Base-by-base conservation (phyloP, 2,113 vertebrate genomes). In the Passer montanus region DNA sequence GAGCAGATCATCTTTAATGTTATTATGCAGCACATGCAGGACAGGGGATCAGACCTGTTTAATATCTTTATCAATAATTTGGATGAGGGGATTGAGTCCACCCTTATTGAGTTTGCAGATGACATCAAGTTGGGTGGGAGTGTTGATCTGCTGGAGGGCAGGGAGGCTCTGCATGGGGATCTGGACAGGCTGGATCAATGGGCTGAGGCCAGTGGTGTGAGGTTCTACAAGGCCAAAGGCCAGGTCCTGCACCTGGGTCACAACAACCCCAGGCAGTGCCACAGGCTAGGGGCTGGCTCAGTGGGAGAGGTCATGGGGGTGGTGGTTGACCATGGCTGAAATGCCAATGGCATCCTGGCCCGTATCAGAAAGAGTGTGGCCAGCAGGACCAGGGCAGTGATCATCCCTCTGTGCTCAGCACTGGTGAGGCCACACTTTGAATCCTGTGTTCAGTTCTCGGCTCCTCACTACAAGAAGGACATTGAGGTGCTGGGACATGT, bases 401-500 rank as follows among this genome's bases (percentile, higher is more conserved):
- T 30, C 1, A 3, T n/a, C 5, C 30, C 15, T 6, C 56, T 12
- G 15, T 47, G 11, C 41, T 26, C 7, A 5, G n/a, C 56, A 30
- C 3, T 13, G 11, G 7, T 31, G n/a, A 72, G 41, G 13, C 5
- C 11, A 3, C 30, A 26, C 13, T 5, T 72, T 0, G 0, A 35
- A 20, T 17, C 7, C 24, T 18, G 16, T 63, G 20, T 43, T 15
- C n/a, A 30, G 7, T 39, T 47, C 10, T 63, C 75, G 14, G 17
- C 21, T 14, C 2, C 35, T 72, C 26, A 10, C 35, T 11, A 1
- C 13, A 17, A 24, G 23, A 62, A 30, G 2, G 66, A 47, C 20
- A 35, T 3, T 49, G 49, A 80, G 43, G 3, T 2, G 35, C 35
- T 72, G 67, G 24, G 4, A 0, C 0, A 0, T 1, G 17, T 80